Conservation (phyloP, 2,797 vertebrate species). For the Tragelaphus oryx region DNA sequence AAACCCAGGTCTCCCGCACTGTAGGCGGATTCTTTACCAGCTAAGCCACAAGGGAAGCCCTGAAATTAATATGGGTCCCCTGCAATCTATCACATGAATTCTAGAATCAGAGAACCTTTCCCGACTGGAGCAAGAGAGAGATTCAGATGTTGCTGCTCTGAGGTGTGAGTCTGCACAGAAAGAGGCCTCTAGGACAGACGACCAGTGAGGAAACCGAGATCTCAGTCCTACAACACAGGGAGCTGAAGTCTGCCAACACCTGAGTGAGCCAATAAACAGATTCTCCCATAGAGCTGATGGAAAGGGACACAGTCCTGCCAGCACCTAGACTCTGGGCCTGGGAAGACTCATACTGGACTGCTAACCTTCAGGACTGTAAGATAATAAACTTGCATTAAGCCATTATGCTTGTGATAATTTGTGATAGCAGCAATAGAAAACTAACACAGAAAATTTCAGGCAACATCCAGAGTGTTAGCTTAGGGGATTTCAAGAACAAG, state of each 20-base stretch:
- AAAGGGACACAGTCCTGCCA: neutral
- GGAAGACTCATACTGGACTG: neutral
- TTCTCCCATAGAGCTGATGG: neutral
- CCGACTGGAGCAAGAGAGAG: neutral
- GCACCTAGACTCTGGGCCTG: too few species aligned
- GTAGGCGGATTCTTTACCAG: fast-evolving
- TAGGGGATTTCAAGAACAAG: neutral
- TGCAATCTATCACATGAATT: neutral
- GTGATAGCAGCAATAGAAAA: neutral
- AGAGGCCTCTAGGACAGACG: neutral
- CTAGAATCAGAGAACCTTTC: neutral
- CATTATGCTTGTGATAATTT: neutral
- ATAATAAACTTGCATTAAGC: neutral
- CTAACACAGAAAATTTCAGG: neutral
- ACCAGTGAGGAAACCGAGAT: neutral
- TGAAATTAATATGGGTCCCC: neutral
- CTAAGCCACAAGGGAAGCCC: neutral
- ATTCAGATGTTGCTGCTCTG: neutral
- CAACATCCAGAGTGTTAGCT: neutral
- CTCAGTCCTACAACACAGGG: neutral
- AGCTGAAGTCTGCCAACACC: neutral
- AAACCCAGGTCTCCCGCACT: neutral
- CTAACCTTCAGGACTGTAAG: neutral
- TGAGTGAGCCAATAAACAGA: neutral
- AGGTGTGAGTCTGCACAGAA: neutral